Evolutionary conservation across 2,113 vertebrate species (phyloP).

Genomic region (Hydrochoerus hydrochaeris): DNA sequence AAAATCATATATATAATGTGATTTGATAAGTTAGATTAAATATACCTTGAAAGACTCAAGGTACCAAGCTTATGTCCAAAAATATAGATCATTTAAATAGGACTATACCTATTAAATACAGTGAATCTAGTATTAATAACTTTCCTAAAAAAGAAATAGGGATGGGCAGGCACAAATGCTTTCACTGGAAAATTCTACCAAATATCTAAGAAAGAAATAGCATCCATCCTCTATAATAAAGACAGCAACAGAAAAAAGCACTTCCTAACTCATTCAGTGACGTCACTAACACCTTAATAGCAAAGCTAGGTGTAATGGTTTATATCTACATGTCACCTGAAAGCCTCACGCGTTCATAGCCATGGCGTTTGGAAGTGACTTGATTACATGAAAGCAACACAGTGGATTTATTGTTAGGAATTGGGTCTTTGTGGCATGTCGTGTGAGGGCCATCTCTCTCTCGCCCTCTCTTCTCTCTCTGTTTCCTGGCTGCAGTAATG

Average conservation of each 20-base stretch:
- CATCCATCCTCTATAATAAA: background rate
- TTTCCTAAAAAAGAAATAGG: background rate
- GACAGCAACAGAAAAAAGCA: background rate
- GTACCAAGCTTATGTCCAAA: background rate
- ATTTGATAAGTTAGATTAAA: background rate
- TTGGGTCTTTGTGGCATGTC: background rate
- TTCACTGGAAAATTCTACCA: background rate
- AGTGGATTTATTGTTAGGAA: background rate
- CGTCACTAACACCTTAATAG: background rate
- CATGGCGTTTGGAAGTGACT: background rate
- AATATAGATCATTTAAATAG: background rate
- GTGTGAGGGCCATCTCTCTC: background rate
- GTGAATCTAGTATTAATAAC: background rate
- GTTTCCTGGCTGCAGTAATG: background rate
- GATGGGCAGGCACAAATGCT: background rate
- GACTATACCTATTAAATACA: background rate
- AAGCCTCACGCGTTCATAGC: background rate
- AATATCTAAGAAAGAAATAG: background rate
- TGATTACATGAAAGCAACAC: background rate
- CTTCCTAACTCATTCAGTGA: background rate
- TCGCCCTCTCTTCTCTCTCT: background rate
- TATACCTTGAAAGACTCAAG: conserved; percentile 1
- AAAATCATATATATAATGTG: background rate
- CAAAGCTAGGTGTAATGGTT: background rate
- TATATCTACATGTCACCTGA: background rate